phyloP scores from a whole-genome alignment of 1,140 invertebrate species.

The Lepidurus apus region DNA sequence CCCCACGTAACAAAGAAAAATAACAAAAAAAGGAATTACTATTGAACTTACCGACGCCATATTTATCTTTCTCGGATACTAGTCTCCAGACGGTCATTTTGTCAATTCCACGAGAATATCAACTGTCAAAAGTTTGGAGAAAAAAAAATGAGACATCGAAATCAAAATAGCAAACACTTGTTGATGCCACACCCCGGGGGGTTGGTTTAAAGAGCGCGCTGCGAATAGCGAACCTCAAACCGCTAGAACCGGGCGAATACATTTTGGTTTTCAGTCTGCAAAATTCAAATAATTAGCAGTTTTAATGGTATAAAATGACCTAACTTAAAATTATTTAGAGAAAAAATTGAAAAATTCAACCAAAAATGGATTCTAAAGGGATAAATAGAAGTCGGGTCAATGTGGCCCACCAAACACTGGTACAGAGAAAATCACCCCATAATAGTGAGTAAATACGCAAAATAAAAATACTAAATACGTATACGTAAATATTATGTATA shows the following conservation, averaged over 20 bases:
- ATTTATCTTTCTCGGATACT: conserved; percentile 42
- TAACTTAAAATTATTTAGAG: too few relatives aligned
- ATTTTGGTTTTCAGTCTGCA: too few relatives aligned
- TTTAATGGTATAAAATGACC: too few relatives aligned
- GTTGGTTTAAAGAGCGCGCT: conserved; percentile 18
- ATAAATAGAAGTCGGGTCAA: too few relatives aligned
- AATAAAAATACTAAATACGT: too few relatives aligned
- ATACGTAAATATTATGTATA: too few relatives aligned
- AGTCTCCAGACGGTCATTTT: conserved; percentile 40
- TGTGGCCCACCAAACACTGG: too few relatives aligned
- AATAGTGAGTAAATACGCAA: too few relatives aligned
- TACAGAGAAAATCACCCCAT: too few relatives aligned
- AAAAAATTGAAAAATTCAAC: too few relatives aligned
- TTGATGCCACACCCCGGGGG: conserved; percentile 20
- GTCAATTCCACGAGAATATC: not conserved
- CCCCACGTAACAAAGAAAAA: not conserved
- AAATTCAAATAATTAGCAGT: too few relatives aligned
- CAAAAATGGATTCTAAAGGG: too few relatives aligned
- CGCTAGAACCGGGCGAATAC: not conserved
- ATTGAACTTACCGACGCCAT: conserved; percentile 41
- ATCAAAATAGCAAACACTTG: not conserved
- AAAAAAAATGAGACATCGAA: conserved; percentile 28
- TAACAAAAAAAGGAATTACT: not conserved
- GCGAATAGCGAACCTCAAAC: not conserved
- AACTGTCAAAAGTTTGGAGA: not conserved